phyloP scores from a whole-genome alignment of 2,113 vertebrate species.

The Cnemophilus loriae region DNA sequence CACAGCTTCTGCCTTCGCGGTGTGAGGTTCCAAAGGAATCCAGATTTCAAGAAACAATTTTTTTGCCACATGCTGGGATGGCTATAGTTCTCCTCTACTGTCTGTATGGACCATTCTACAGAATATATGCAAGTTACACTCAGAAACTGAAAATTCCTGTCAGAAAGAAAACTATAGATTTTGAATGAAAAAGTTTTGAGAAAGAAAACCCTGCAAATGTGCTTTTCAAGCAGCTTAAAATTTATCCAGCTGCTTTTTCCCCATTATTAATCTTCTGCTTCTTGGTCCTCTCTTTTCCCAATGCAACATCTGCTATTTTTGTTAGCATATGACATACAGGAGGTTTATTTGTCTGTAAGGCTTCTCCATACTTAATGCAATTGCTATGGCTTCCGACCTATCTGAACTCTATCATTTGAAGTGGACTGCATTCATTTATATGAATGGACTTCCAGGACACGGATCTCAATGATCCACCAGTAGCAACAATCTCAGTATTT shows the following conservation, averaged over 20 bases:
- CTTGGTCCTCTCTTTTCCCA: background rate
- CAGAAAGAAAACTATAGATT: background rate
- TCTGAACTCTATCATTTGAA: background rate
- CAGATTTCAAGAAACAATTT: background rate
- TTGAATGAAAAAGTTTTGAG: background rate
- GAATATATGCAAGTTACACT: background rate
- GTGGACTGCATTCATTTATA: background rate
- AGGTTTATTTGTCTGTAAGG: background rate
- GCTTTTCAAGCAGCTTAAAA: background rate
- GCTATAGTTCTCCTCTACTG: background rate
- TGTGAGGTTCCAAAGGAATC: background rate
- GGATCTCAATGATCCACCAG: background rate
- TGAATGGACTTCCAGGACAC: background rate
- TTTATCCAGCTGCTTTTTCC: background rate
- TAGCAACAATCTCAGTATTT: background rate
- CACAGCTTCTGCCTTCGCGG: background rate
- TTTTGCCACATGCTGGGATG: background rate
- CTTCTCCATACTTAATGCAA: background rate
- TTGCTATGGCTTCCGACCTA: background rate
- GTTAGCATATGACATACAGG: background rate
- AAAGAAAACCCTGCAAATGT: background rate
- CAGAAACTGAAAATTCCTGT: background rate
- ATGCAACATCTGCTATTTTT: constrained; percentile 22
- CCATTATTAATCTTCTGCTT: constrained; percentile 3
- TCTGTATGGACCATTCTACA: background rate